Evolutionary conservation across 2,797 vertebrate species (phyloP).

Genomic region (Enteromius treurensis): DNA sequence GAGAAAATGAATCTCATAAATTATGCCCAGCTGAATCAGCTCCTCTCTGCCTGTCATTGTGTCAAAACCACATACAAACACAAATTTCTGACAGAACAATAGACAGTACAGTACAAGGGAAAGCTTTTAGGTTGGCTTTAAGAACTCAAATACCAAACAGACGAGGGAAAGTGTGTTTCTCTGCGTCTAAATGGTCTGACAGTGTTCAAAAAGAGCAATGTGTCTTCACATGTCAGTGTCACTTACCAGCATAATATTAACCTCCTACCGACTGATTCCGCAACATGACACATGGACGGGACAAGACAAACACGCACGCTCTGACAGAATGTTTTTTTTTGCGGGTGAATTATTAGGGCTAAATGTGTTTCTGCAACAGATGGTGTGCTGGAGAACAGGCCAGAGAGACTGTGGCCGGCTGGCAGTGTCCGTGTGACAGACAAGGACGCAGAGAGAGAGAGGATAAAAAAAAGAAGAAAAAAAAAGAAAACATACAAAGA

Average conservation of each 20-base stretch:
- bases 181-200: not conserved
- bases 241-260: conserved; percentile 14
- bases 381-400: conserved; percentile 50
- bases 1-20: conserved; percentile 37
- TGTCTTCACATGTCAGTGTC: not conserved
- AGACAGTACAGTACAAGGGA: not conserved
- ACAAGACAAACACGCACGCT: conserved; percentile 24
- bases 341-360: conserved; percentile 53
- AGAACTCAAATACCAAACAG: not conserved
- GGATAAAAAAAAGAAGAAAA: not conserved
- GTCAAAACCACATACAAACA: conserved; percentile 8
- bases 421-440: conserved; percentile 27
- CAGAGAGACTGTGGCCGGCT: conserved; percentile 38
- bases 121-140: conserved; percentile 3
- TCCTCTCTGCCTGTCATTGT: not conserved
- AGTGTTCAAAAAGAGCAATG: not conserved
- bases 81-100: conserved; percentile 20
- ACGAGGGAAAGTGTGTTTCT: not conserved
- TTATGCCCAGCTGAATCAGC: conserved; percentile 37
- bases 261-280: not conserved
- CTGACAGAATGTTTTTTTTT: conserved; percentile 35
- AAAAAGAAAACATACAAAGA: not conserved
- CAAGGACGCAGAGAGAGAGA: conserved; percentile 43
- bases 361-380: conserved; percentile 60
- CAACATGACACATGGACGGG: not conserved